phyloP scores from a whole-genome alignment of 2,797 vertebrate genomes.

The Etheostoma nigrum region DNA sequence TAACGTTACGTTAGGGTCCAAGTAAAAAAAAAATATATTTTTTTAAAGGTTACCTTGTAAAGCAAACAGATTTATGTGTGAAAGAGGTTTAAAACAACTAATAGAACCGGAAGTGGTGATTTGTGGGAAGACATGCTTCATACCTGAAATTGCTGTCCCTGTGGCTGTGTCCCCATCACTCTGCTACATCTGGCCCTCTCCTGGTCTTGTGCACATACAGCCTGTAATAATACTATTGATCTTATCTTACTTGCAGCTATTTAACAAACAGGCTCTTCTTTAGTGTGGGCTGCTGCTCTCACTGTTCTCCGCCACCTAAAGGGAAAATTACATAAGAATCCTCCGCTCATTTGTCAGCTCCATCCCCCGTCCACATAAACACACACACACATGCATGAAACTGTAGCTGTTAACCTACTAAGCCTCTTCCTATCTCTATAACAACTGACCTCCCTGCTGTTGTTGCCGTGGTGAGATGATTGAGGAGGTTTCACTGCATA shows the following conservation, averaged over 20 bases:
- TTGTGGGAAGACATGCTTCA: conserved; percentile 3
- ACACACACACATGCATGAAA: conserved; percentile 60
- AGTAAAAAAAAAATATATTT: too few relatives aligned
- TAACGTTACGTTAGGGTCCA: too few relatives aligned
- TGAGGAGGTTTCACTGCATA: conserved; percentile 68
- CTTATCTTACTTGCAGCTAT: conserved; percentile 77
- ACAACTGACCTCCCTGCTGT: conserved; percentile 79
- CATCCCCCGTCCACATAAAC: conserved; percentile 82
- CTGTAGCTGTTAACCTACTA: conserved; percentile 80
- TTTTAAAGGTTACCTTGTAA: too few relatives aligned
- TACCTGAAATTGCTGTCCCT: conserved; percentile 17
- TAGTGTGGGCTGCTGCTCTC: conserved; percentile 86
- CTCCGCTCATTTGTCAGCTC: conserved; percentile 83
- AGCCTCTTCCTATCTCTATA: conserved; percentile 81
- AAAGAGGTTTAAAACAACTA: background rate
- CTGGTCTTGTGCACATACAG: conserved; percentile 48
- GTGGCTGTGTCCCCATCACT: background rate
- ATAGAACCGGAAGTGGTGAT: conserved; percentile 1
- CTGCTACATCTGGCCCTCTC: conserved; percentile 38
- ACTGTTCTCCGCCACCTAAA: conserved; percentile 85
- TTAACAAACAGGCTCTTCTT: conserved; percentile 82
- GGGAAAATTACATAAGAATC: conserved; percentile 88
- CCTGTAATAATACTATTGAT: conserved; percentile 72
- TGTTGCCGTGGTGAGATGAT: conserved; percentile 79
- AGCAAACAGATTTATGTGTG: too few relatives aligned